Percentiles rank a stretch among this genome's conserved stretches.
Conservation (phyloP, 2,113 vertebrate species). For the Phoxinus phoxinus region DNA sequence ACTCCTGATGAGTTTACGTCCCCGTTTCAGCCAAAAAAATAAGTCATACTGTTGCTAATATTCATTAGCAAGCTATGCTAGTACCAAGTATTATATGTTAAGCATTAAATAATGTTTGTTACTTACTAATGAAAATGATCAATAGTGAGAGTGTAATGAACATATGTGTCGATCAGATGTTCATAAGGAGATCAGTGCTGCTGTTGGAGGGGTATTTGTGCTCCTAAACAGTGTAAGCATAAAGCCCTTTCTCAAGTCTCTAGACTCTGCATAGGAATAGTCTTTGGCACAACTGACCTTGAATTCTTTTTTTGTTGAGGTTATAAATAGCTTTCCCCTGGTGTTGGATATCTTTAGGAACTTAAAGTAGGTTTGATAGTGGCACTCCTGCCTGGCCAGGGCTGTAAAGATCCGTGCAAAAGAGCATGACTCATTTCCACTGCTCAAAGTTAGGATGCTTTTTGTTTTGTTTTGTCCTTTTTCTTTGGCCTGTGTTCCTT, state of each 20-base stretch:
- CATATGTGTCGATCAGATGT: not conserved
- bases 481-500: conserved; percentile 37
- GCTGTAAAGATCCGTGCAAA: conserved; percentile 3
- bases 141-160: not conserved
- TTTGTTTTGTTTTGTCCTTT: conserved; percentile 45
- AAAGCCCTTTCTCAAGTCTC: not conserved
- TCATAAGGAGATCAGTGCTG: not conserved
- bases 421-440: conserved; percentile 64
- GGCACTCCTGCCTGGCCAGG: conserved; percentile 31
- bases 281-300: conserved; percentile 51
- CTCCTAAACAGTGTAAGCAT: not conserved
- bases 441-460: conserved; percentile 30
- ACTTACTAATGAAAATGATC: not conserved
- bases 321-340: conserved; percentile 56
- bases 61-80: too few species aligned
- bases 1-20: too few species aligned
- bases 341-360: conserved; percentile 55
- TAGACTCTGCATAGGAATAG: conserved; percentile 1
- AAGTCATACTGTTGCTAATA: too few species aligned
- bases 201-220: not conserved
- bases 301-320: not conserved
- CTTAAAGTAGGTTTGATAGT: conserved; percentile 56
- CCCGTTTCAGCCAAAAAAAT: too few species aligned
- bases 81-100: too few species aligned
- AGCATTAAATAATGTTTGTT: not conserved